A percentile compares a stretch with the other conserved stretches of the same genome.
Evolutionary conservation across 1,140 invertebrate species (phyloP).

Genomic region (Trypoxylus dichotomus): DNA sequence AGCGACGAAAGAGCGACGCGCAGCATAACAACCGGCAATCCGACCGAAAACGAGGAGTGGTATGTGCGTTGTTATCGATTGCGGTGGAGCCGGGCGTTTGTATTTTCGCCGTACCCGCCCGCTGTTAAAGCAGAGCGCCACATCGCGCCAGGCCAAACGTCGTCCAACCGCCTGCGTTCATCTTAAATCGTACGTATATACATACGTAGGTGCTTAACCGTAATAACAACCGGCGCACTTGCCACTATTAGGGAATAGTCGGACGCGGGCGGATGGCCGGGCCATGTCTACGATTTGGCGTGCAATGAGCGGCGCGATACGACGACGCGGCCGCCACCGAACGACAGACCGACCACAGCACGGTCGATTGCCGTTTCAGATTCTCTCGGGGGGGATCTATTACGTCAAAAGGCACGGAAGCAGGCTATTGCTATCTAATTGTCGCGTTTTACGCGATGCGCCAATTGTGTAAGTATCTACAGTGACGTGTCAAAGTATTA

Average conservation of each 20-base stretch:
- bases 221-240: not conserved
- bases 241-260: too few species aligned
- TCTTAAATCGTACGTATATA: not conserved
- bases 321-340: not conserved
- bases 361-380: conserved; percentile 1
- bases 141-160: not conserved
- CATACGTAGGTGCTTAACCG: not conserved
- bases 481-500: not conserved
- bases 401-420: not conserved
- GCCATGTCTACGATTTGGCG: not conserved
- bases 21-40: not conserved
- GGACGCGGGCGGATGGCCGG: not conserved
- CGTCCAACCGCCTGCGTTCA: not conserved
- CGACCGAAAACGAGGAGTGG: not conserved
- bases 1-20: not conserved
- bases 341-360: not conserved
- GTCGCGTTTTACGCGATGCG: not conserved
- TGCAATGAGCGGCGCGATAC: not conserved
- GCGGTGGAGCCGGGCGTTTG: not conserved
- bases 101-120: not conserved
- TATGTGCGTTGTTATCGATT: conserved; percentile 6
- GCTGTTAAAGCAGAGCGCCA: too few species aligned
- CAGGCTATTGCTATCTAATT: not conserved
- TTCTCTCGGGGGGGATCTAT: not conserved
- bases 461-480: not conserved